Base-by-base conservation (phyloP, 2,888 invertebrate species). In the Trachelus troglodyta region DNA sequence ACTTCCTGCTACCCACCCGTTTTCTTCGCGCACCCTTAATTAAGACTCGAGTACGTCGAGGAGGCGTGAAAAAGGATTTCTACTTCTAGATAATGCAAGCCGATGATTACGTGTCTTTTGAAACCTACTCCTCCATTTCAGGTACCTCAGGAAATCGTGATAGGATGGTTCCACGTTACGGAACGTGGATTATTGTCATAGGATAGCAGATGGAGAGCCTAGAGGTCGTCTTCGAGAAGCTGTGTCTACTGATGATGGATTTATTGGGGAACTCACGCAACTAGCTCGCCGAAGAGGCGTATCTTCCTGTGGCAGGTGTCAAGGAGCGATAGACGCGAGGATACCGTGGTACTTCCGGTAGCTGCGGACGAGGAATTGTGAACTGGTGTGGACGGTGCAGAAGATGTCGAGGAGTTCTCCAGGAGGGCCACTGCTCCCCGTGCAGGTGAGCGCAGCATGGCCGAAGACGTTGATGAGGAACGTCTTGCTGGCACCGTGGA, bases 281-380 rank as follows among this genome's bases (percentile, higher is more conserved):
- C 95, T 88, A 95, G 93, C 88, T 95, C 95, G 86, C 95, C 94
- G 90, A 95, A 94, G 88, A 95, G 93, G 85, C 95, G 93, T 89
- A 95, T 95, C 92, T 95, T 95, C 90, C 95, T 93, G 92, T 95
- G 95, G 91, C 95, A 95, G 87, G 95, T 94, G 92, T 95, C 95
- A 91, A 95, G 94, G 74, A 95, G 93, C 83, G 95, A 95, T 82
- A 94, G 93, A 82, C 94, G 92, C 84, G 94, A 93, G 89, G 93
- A 85, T 15, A 83, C 80, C 77, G 85, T 80, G 79, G 75, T 73
- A 83, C 79, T 85, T 82, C 79, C 79, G 69, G 84, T 80, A 34
- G 79, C 80, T 31, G 81, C 80, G 30, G 82, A 77, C 23, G 84
- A 84, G 34, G 83, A 82, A 77, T 84, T 81, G 81, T 89, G 89